Percentiles rank a stretch among this genome's conserved stretches.
Conservation (phyloP, 2,797 vertebrate species). For the Intellagama lesueurii region DNA sequence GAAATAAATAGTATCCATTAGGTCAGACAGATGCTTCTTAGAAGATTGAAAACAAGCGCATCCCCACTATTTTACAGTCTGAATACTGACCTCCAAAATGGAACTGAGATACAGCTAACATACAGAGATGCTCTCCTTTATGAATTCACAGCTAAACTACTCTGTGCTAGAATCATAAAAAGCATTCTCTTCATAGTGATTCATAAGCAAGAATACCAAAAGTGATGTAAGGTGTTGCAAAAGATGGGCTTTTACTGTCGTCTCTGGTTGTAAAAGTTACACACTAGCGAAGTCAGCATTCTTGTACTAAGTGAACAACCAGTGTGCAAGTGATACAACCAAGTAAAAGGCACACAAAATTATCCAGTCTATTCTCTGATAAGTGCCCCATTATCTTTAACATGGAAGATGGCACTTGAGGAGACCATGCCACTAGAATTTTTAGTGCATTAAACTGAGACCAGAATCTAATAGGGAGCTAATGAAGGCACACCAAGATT, state of each 20-base stretch:
- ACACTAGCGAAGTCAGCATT: slow-evolving; percentile 32
- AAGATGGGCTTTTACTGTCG: slow-evolving; percentile 35
- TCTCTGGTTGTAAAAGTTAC: slow-evolving; percentile 47
- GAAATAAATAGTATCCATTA: background rate
- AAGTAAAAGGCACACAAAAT: slow-evolving; percentile 84
- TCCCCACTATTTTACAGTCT: background rate
- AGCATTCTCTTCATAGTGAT: slow-evolving; percentile 13
- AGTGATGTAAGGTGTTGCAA: slow-evolving; percentile 45
- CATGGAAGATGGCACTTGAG: slow-evolving; percentile 81
- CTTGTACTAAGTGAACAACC: slow-evolving; percentile 76
- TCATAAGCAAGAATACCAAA: slow-evolving; percentile 34
- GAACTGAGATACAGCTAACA: too few relatives aligned
- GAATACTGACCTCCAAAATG: too few relatives aligned
- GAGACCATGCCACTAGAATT: slow-evolving; percentile 78
- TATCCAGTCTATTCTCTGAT: slow-evolving; percentile 79
- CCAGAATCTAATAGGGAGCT: slow-evolving; percentile 71
- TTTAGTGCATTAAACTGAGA: slow-evolving; percentile 79
- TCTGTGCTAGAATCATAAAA: background rate
- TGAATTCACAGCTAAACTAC: background rate
- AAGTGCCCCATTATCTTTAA: slow-evolving; percentile 80
- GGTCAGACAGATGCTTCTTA: background rate
- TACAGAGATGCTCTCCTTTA: background rate
- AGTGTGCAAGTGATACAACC: slow-evolving; percentile 85
- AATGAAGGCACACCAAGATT: too few relatives aligned
- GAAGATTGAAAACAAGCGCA: background rate